Base-by-base conservation (phyloP, 1,140 invertebrate species). In the Drosophila cardini region DNA sequence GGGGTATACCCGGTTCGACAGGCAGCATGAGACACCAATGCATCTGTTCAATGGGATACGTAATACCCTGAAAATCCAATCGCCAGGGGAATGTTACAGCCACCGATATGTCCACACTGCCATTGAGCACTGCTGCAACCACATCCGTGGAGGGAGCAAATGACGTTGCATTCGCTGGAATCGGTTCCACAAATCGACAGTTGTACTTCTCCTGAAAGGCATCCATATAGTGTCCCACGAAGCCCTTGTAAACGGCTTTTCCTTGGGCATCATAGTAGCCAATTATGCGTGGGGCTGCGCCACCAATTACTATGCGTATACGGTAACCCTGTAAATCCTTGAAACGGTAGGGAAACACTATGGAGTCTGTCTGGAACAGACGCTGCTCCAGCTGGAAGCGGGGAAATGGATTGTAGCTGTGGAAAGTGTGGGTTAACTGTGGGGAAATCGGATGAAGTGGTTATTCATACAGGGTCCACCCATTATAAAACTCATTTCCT, bases 21-120 rank as follows among this genome's bases (percentile, higher is more conserved):
- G 90, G 90, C 56, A 90, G 34, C 83, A 90, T 77, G 0, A 91
- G 15, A 15, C 90, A 91, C 75, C 76, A 91, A 32, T 89, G 74
- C 43, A 83, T 21, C 15, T 77, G 80, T 30, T 91, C 90, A 8
- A 78, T 90, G 0, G 90, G 86, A 56, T 91, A 91, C 0, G 74
- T 67, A 2, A 67, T 90, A 0, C 78, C 74, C 1, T 40, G 48
- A 3, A 68, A 18, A 1, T 43, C 30, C 0, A 82, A 65, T 10
- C 76, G 64, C 0, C 71, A 40, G 0, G 90, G 90, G 21, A 76
- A 91, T 0, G 90, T 90, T 10, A 83, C 13, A 0, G 56, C 72
- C 40, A 82, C 52, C 0, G 90, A 90, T 5, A 91, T 76, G 2
- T 91, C 90, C 6, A 86, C 86, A 4, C 78, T 69, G 4, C 74